Conservation (phyloP, 2,888 invertebrate species). For the Lobophora halterata region DNA sequence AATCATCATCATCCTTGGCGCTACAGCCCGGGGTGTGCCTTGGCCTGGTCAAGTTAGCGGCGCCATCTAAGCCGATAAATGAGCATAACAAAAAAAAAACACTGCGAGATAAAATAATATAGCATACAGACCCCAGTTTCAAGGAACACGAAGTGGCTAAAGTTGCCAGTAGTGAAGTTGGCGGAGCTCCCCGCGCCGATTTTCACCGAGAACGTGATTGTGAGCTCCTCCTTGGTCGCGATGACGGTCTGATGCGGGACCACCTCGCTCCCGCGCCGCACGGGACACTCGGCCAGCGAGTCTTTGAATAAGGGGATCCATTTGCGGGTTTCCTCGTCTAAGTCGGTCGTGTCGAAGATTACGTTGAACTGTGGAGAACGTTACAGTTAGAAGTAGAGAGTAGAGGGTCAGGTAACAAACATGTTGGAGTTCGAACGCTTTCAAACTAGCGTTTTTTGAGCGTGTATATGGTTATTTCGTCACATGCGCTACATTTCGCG, state of each 20-base stretch:
- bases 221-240: constrained; percentile 88
- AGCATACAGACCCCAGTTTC: constrained; percentile 88
- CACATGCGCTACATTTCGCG: no score
- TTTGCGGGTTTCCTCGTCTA: constrained; percentile 81
- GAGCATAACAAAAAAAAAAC: no score
- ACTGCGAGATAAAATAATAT: no score
- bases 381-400: no score
- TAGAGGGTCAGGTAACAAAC: no score
- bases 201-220: constrained; percentile 81
- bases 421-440: no score
- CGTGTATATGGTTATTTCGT: no score
- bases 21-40: no score
- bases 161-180: constrained; percentile 87
- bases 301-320: constrained; percentile 89
- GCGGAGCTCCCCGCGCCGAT: constrained; percentile 82
- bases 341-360: constrained; percentile 84
- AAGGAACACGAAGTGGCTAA: constrained; percentile 84
- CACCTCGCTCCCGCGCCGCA: constrained; percentile 78
- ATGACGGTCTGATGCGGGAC: constrained; percentile 87
- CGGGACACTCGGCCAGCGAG: constrained; percentile 87
- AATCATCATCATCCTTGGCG: no score
- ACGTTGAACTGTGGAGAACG: constrained; percentile 83
- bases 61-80: no score
- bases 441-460: no score
- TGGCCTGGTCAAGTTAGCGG: no score